phyloP scores from a whole-genome alignment of 2,113 vertebrate genomes.

The Proteles cristata region DNA sequence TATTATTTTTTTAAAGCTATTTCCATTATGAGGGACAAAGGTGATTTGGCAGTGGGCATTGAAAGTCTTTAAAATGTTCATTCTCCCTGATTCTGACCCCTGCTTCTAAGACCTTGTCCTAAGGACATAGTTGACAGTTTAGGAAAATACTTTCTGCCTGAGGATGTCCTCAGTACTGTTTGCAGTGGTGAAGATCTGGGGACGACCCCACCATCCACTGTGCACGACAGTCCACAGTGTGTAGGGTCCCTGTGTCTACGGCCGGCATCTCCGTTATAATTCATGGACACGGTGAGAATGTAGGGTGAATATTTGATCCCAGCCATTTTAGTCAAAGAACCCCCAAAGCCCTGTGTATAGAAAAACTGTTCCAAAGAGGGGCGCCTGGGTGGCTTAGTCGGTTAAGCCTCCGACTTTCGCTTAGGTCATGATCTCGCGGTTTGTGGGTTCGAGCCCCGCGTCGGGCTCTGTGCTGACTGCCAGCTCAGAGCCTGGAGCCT shows the following conservation, averaged over 20 bases:
- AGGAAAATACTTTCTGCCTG: not conserved
- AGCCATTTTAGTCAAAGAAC: not conserved
- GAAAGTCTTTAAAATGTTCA: not conserved
- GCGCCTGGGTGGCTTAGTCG: no score
- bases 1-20: not conserved
- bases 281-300: not conserved
- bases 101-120: conserved; percentile 27
- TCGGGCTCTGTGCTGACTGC: no score
- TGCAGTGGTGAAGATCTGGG: not conserved
- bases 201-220: not conserved
- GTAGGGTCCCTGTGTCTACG: no score
- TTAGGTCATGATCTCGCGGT: no score
- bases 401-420: no score
- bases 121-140: not conserved
- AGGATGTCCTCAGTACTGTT: not conserved
- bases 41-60: not conserved
- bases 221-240: no score
- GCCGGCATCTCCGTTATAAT: not conserved
- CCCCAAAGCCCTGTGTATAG: not conserved
- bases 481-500: no score
- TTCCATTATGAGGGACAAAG: not conserved
- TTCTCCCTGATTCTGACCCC: not conserved
- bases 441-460: no score
- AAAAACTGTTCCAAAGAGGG: not conserved
- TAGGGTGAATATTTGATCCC: not conserved